Evolutionary conservation across 2,888 invertebrate species (phyloP).

Genomic region (Harpalus rubripes): DNA sequence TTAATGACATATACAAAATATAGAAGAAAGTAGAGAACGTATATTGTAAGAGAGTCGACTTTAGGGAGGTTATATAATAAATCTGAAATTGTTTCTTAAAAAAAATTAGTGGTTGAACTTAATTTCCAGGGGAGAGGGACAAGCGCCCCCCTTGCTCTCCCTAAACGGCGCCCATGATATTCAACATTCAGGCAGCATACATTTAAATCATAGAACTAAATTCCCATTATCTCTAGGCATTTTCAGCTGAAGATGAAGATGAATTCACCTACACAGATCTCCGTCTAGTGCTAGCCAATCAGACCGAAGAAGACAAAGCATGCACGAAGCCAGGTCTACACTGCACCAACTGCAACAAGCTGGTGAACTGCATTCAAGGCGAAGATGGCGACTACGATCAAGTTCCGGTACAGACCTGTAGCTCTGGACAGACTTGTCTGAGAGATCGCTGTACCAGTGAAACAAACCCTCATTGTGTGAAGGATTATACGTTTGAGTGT

Average conservation of each 20-base stretch:
- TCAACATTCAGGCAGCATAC: too few species aligned
- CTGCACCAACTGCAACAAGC: constrained; percentile 17
- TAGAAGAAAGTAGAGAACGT: too few species aligned
- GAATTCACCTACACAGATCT: not conserved
- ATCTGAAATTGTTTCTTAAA: too few species aligned
- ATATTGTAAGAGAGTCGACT: too few species aligned
- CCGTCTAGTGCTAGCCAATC: not conserved
- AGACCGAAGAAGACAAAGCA: not conserved
- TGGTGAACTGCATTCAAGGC: constrained; percentile 25
- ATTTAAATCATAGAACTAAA: too few species aligned
- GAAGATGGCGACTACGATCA: constrained; percentile 21
- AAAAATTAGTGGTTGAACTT: too few species aligned
- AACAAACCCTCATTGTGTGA: constrained; percentile 25
- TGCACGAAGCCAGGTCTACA: not conserved
- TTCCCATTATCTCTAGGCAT: not conserved
- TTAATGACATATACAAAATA: too few species aligned
- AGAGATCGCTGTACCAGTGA: constrained; percentile 19
- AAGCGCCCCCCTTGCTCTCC: too few species aligned
- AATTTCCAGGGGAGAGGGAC: too few species aligned
- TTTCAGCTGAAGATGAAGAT: not conserved
- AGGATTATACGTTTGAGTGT: constrained; percentile 34
- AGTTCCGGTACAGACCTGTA: constrained; percentile 9
- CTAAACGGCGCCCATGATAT: too few species aligned
- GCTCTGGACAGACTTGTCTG: not conserved
- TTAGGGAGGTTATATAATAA: too few species aligned